Evolutionary conservation across 2,888 invertebrate species (phyloP), one percentile per base, ranked within the genome.

Genomic region (Brachyopa scutellaris): DNA sequence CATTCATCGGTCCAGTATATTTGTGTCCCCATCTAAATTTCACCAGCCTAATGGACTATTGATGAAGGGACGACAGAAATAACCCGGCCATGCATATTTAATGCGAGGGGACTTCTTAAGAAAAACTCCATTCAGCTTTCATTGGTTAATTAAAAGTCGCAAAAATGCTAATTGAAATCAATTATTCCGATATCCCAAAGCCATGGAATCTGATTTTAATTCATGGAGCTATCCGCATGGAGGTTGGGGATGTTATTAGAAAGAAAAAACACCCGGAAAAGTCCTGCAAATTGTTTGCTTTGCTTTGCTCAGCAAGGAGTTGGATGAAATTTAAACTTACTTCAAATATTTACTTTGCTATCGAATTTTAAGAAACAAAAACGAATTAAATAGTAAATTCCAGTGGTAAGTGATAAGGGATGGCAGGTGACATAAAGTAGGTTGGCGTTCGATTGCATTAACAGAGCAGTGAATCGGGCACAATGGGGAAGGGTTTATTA

Each of bases 121-220:
- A 42, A 67, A 45, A 53, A 59, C 42, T 57, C 36, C 69, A 42
- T 55, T 64, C 51, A 13, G 36, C 69, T 59, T 59, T 45, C 62
- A 66, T 72, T 51, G 77, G 70, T 70, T 72, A 72, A 72, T 72
- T 78, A 72, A 33, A 82, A 57, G 59, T 51, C 70, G 47, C 45
- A 66, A 70, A 66, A 82, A 82, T 82, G 82, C 59, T 76, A 82
- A 82, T 82, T 70, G 69, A 76, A 82, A 82, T 82, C 76, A 82
- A 82, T 82, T 82, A 82, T 82, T 82, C 82, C 51, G 29, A 70
- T 66, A 70, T 66, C 70, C 59, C 53, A 36, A 38, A 64, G 62
- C 47, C 45, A 66, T 70, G 23, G 70, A 76, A 42, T 57, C 62
- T 33, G 15, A 31, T 78, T 53, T 7, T 6, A 21, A 31, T 26